phyloP scores from a whole-genome alignment of 2,797 vertebrate genomes.

The Phrynocephalus guinanensis region DNA sequence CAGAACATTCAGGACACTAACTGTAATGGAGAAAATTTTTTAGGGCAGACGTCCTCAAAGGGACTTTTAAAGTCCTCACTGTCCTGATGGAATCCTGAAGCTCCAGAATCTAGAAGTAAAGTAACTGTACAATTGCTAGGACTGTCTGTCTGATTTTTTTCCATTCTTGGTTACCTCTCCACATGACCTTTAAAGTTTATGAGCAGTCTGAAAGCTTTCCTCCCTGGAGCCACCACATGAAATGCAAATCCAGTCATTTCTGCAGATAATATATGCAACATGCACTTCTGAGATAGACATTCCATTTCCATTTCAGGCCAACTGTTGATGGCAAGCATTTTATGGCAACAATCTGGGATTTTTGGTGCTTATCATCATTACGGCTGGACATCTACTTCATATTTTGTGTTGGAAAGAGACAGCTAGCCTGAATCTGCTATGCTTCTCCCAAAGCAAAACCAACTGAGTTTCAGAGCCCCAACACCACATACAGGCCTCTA shows the following conservation, averaged over 20 bases:
- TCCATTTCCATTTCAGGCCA: not conserved
- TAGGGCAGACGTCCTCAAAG: not conserved
- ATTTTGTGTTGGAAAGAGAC: not conserved
- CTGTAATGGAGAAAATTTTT: not conserved
- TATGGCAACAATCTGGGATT: not conserved
- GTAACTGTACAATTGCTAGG: not conserved
- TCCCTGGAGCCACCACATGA: not conserved
- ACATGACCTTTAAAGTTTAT: not conserved
- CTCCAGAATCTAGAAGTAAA: not conserved
- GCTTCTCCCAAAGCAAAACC: not conserved
- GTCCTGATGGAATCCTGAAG: not conserved
- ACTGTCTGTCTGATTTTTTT: not conserved
- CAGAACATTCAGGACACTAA: not conserved
- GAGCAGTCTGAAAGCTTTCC: not conserved
- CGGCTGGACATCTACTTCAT: not conserved
- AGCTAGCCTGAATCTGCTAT: not conserved
- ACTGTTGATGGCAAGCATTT: not conserved
- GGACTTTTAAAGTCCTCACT: not conserved
- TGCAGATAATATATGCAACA: not conserved
- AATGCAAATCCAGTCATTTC: not conserved
- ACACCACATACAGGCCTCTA: not conserved
- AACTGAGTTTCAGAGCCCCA: not conserved
- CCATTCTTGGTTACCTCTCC: not conserved
- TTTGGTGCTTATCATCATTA: not conserved
- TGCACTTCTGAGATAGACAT: not conserved